phyloP scores from a whole-genome alignment of 2,113 vertebrate genomes.

The Petrocephalus zakoni region DNA sequence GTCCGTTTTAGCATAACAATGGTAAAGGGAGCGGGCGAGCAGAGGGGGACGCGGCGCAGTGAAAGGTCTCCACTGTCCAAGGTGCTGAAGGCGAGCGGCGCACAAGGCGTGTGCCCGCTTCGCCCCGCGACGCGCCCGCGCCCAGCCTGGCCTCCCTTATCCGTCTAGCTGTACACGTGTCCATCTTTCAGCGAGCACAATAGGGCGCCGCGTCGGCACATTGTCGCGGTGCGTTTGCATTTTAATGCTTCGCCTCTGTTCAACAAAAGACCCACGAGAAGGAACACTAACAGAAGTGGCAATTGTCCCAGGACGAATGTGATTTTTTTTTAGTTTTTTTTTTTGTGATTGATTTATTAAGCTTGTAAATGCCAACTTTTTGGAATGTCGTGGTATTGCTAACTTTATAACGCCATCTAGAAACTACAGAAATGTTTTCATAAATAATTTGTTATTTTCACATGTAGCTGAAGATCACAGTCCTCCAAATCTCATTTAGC shows the following conservation, averaged over 20 bases:
- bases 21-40: conserved; percentile 17
- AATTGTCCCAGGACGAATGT: conserved; percentile 24
- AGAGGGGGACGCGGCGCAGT: conserved; percentile 5
- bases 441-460: not conserved
- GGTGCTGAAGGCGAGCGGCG: conserved; percentile 61
- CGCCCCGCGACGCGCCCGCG: not conserved
- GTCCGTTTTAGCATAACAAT: conserved; percentile 40
- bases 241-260: conserved; percentile 45
- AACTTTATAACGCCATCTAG: not conserved
- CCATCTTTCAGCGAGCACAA: conserved; percentile 51
- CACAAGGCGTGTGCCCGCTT: conserved; percentile 18
- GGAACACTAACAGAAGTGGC: conserved; percentile 28
- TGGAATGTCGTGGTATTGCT: not conserved
- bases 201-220: conserved; percentile 40
- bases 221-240: conserved; percentile 45
- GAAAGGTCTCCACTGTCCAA: conserved; percentile 56
- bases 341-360: not conserved
- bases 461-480: not conserved
- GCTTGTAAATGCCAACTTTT: not conserved
- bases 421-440: not conserved
- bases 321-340: not conserved
- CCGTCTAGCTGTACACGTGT: conserved; percentile 53
- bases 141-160: conserved; percentile 29
- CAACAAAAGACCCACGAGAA: conserved; percentile 28
- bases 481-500: not conserved